Evolutionary conservation across 1,140 invertebrate species (phyloP).

Genomic region (Sitobion miscanthi): DNA sequence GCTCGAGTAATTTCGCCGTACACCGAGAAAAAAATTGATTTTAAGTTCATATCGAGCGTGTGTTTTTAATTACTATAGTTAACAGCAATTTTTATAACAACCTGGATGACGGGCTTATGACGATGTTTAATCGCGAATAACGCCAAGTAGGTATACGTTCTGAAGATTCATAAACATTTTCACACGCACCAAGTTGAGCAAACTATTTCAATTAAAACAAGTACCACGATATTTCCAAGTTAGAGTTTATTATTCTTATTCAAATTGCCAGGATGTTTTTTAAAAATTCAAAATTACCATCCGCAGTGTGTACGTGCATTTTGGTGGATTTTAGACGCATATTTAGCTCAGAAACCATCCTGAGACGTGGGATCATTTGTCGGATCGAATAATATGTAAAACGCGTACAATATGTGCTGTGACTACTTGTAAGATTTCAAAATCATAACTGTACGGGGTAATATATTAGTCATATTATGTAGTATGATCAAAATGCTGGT

Average conservation of each 20-base stretch:
- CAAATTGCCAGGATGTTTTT: background rate
- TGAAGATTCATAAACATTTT: background rate
- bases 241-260: background rate
- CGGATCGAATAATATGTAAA: background rate
- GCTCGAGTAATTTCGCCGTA: background rate
- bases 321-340: background rate
- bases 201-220: constrained; percentile 4
- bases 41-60: background rate
- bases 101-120: background rate
- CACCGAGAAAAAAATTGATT: background rate
- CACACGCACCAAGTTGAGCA: background rate
- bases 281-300: background rate
- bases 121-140: background rate
- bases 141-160: background rate
- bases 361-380: background rate
- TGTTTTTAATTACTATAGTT: background rate
- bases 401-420: background rate
- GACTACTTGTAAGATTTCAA: background rate
- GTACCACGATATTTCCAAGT: background rate
- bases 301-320: background rate
- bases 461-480: background rate
- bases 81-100: background rate
- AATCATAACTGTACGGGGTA: background rate
- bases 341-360: background rate
- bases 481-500: background rate